Evolutionary conservation across 2,113 vertebrate species (phyloP).

Genomic region (Capra hircus): DNA sequence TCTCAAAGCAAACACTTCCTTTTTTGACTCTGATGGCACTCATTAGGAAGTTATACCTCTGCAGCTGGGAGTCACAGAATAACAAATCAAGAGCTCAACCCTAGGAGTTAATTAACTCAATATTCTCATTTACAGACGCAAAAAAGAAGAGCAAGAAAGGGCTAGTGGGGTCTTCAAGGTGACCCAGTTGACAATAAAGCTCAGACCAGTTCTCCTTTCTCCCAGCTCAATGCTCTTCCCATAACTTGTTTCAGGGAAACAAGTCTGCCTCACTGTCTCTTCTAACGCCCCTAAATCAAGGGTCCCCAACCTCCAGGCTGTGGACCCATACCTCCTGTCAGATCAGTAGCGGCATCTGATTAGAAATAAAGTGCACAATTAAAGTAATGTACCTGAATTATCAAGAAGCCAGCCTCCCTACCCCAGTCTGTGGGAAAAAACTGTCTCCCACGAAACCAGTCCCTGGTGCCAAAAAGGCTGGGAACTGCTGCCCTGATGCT

Average conservation of each 20-base stretch:
- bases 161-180: neutral
- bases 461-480: neutral
- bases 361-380: neutral
- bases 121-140: neutral
- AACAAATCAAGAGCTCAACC: neutral
- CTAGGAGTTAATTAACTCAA: neutral
- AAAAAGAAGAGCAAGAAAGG: neutral
- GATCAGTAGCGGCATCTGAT: rapidly evolving
- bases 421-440: neutral
- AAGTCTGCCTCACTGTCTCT: neutral
- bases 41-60: neutral
- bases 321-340: neutral
- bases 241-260: neutral
- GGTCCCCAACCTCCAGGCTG: neutral
- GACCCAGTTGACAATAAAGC: neutral
- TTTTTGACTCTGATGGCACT: neutral
- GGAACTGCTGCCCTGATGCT: neutral
- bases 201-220: neutral
- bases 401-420: neutral
- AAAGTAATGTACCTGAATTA: neutral
- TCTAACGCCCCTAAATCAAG: neutral
- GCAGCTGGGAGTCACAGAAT: neutral
- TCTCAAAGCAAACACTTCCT: neutral
- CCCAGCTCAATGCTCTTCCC: neutral
- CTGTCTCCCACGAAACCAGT: neutral